A percentile compares a stretch with the other conserved stretches of the same genome.
These are phyloP conservation scores for Dendrocincla tyrannina DNA, from an alignment of 2,797 vertebrate genomes.

Conservation along the genomic window DNA sequence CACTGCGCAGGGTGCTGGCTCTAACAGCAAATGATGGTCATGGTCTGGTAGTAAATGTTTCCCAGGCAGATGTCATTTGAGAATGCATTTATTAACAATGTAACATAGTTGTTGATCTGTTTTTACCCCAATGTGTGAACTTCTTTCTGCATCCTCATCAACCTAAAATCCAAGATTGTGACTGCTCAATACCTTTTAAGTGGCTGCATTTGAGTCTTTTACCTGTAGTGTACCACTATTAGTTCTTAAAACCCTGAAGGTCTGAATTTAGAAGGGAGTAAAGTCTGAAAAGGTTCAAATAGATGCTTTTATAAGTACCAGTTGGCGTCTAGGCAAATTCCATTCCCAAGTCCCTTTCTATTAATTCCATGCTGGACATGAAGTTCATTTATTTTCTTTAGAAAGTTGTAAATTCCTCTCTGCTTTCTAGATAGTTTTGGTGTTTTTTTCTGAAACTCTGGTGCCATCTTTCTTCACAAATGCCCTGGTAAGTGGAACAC, in stretches of 20 bases:
- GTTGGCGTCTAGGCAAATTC: neutral
- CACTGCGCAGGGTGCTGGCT: neutral
- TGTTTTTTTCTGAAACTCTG: neutral
- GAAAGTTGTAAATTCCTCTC: neutral
- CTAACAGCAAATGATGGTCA: accelerated
- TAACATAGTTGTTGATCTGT: neutral
- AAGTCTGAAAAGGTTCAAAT: neutral
- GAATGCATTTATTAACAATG: neutral
- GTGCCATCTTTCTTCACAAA: neutral
- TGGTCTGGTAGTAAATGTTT: neutral
- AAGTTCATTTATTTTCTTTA: neutral
- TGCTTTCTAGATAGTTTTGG: neutral
- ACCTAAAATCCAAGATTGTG: neutral
- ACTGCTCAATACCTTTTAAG: neutral
- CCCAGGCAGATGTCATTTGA: neutral
- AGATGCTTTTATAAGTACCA: neutral
- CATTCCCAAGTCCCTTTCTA: neutral
- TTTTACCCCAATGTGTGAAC: neutral
- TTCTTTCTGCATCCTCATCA: neutral
- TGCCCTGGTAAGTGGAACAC: neutral
- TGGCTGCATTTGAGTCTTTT: neutral
- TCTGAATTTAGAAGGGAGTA: neutral
- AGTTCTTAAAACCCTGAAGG: neutral
- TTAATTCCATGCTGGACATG: neutral
- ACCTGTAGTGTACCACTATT: neutral